Conservation (phyloP, 2,113 vertebrate genomes). For the Colaptes auratus region DNA sequence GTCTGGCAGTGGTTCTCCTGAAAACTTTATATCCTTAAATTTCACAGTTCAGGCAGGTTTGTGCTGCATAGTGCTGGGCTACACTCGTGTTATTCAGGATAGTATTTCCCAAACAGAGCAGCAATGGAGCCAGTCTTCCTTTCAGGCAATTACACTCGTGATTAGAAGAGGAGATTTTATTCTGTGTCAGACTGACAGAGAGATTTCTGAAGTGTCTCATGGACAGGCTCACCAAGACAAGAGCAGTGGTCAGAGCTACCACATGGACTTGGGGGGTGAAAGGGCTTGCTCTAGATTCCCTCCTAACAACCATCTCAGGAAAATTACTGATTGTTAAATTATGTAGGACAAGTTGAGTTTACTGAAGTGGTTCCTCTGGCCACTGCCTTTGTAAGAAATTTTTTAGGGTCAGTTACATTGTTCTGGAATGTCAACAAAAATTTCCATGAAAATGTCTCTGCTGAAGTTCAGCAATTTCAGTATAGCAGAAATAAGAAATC, state of each 20-base stretch:
- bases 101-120: conserved; percentile 22
- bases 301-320: background rate
- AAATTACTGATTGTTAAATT: background rate
- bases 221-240: background rate
- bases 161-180: background rate
- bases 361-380: background rate
- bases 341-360: background rate
- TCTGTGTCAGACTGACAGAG: background rate
- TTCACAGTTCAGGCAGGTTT: background rate
- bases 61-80: background rate
- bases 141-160: background rate
- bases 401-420: background rate
- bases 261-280: background rate
- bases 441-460: background rate
- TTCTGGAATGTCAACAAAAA: background rate
- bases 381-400: background rate
- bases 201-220: background rate
- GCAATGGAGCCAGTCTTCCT: background rate
- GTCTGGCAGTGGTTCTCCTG: background rate
- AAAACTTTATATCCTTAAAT: conserved; percentile 27
- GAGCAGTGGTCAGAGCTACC: background rate
- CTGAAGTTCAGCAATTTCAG: background rate
- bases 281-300: background rate
- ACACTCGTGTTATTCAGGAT: background rate
- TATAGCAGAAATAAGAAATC: background rate